Conservation (phyloP, 2,113 vertebrate genomes). For the Budorcas taxicolor region DNA sequence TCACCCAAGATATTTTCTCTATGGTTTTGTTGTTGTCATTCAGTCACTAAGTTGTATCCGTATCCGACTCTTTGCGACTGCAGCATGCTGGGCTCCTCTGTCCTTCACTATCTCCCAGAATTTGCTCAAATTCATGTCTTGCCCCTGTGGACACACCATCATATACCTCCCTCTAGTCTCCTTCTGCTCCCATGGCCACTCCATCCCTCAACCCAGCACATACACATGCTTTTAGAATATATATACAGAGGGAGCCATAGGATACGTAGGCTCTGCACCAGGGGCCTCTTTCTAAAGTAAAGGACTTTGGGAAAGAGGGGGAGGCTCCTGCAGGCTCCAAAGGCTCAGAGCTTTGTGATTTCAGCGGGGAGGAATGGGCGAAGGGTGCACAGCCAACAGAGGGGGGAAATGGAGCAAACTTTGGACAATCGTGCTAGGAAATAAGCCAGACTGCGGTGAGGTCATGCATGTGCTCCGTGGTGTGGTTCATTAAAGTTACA, state of each 20-base stretch:
- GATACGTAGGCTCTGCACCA: accelerated
- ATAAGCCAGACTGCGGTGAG: slow-evolving; percentile 60
- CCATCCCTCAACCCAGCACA: no score
- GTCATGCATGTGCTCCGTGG: neutral
- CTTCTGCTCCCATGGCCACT: no score
- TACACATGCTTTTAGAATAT: neutral
- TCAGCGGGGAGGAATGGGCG: slow-evolving; percentile 44
- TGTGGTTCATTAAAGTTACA: slow-evolving; percentile 47
- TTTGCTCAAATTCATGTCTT: neutral
- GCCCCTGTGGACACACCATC: neutral
- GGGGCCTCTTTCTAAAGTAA: neutral
- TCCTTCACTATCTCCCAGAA: neutral
- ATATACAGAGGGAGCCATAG: neutral
- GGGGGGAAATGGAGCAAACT: slow-evolving; percentile 19
- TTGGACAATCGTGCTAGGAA: slow-evolving; percentile 56
- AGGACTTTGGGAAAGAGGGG: neutral
- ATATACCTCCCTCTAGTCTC: neutral
- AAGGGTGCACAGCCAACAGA: slow-evolving; percentile 32
- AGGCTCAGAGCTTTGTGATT: slow-evolving; percentile 42
- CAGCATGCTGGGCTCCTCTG: neutral
- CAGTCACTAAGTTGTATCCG: neutral
- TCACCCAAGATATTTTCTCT: neutral
- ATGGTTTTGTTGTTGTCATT: neutral
- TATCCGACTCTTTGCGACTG: neutral
- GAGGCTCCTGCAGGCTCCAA: neutral